Evolutionary conservation across 2,113 vertebrate species (phyloP).

Genomic region (Phyllopteryx taeniolatus): DNA sequence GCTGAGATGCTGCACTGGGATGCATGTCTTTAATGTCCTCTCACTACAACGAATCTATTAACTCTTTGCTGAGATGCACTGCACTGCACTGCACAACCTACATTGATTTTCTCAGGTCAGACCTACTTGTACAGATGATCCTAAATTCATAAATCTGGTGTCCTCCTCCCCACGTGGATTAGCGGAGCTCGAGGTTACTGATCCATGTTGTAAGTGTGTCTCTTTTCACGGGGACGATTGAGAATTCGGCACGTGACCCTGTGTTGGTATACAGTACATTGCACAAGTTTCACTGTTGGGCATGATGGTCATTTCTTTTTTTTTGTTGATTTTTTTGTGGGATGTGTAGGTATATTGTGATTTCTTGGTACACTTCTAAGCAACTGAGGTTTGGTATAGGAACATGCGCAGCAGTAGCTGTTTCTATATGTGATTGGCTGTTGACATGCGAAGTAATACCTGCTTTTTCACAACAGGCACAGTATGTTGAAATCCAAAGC

Average conservation of each 20-base stretch:
- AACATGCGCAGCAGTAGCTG: too few species aligned
- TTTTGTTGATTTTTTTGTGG: neutral
- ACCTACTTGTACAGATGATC: slow-evolving; percentile 25
- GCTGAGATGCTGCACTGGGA: slow-evolving; percentile 68
- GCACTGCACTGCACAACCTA: slow-evolving; percentile 40
- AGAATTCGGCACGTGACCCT: slow-evolving; percentile 23
- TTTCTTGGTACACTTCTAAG: neutral
- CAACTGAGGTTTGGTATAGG: too few species aligned
- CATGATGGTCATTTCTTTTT: neutral
- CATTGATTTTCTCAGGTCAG: slow-evolving; percentile 40
- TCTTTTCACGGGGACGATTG: slow-evolving; percentile 4
- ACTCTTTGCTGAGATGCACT: slow-evolving; percentile 49
- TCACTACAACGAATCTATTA: slow-evolving; percentile 58
- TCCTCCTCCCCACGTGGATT: slow-evolving; percentile 7
- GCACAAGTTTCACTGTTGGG: slow-evolving; percentile 13
- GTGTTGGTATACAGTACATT: slow-evolving; percentile 50
- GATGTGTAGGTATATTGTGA: neutral
- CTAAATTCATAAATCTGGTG: slow-evolving; percentile 38
- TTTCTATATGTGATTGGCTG: too few species aligned
- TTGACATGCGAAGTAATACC: too few species aligned
- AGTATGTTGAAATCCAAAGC: too few species aligned
- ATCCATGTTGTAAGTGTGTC: slow-evolving; percentile 5
- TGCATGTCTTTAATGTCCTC: slow-evolving; percentile 64
- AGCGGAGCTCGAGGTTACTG: slow-evolving; percentile 12
- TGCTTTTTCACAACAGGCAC: too few species aligned